phyloP scores from a whole-genome alignment of 2,113 vertebrate species.

The Triplophysa rosa region DNA sequence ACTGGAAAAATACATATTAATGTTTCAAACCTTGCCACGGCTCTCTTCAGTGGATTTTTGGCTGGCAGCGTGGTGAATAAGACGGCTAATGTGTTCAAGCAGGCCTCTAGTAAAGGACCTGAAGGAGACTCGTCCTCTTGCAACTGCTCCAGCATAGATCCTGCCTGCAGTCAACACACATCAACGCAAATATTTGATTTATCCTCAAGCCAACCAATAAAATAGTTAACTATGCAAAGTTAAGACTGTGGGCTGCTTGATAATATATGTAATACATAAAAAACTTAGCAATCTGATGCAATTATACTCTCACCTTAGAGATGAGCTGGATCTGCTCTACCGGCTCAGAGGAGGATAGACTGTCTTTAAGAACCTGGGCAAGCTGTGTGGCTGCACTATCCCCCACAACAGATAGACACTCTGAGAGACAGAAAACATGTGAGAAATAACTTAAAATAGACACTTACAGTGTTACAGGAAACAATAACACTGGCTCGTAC shows the following conservation, averaged over 20 bases:
- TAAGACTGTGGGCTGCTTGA: no score
- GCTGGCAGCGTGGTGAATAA: conserved; percentile 77
- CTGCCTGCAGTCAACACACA: conserved; percentile 68
- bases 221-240: no score
- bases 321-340: conserved; percentile 88
- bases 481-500: conserved; percentile 68
- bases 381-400: conserved; percentile 72
- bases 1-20: neutral
- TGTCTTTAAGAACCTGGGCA: conserved; percentile 79
- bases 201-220: neutral
- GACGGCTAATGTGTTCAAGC: conserved; percentile 79
- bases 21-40: conserved; percentile 70
- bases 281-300: neutral
- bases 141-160: conserved; percentile 76
- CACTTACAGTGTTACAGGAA: neutral
- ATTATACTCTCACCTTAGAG: conserved; percentile 78
- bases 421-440: conserved; percentile 53
- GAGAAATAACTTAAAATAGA: neutral
- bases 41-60: conserved; percentile 90
- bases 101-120: conserved; percentile 71
- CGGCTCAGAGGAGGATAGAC: conserved; percentile 78
- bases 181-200: neutral
- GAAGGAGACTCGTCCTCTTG: conserved; percentile 51
- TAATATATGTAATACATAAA: neutral
- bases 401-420: conserved; percentile 72